Percentiles rank a stretch among this genome's conserved stretches.
Conservation (phyloP, 2,888 invertebrate species). For the Salticus scenicus region DNA sequence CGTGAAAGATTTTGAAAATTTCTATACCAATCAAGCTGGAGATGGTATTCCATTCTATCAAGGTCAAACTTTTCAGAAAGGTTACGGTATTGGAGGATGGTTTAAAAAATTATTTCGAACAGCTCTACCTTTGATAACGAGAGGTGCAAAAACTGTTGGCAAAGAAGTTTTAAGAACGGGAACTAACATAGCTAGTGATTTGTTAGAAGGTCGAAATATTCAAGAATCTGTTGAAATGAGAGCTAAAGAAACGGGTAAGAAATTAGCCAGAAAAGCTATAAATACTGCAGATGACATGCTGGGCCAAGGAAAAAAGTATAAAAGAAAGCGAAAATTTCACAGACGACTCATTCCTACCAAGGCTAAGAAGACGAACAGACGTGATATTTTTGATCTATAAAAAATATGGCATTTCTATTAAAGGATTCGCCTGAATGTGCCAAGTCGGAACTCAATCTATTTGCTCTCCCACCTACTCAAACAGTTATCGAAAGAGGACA, state of each 20-base stretch:
- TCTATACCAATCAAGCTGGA: slow-evolving; percentile 17
- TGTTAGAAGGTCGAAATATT: too few species aligned
- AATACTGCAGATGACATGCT: slow-evolving; percentile 30
- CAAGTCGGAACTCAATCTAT: slow-evolving; percentile 16
- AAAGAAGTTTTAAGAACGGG: slow-evolving; percentile 38
- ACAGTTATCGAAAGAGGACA: slow-evolving; percentile 25
- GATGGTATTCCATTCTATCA: neutral
- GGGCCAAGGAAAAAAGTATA: slow-evolving; percentile 23
- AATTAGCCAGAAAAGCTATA: slow-evolving; percentile 22
- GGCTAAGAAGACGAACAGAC: slow-evolving; percentile 8
- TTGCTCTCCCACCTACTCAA: slow-evolving; percentile 21
- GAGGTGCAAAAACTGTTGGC: slow-evolving; percentile 28
- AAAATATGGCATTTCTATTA: slow-evolving; percentile 18
- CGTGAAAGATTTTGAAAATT: slow-evolving; percentile 26
- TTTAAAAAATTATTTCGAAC: slow-evolving; percentile 21
- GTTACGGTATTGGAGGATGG: slow-evolving; percentile 18
- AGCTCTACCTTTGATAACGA: slow-evolving; percentile 28
- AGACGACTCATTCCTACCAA: slow-evolving; percentile 40
- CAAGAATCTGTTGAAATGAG: slow-evolving; percentile 19
- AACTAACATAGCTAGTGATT: too few species aligned
- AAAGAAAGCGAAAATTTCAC: too few species aligned
- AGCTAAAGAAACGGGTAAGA: slow-evolving; percentile 32
- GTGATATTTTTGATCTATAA: slow-evolving; percentile 27
- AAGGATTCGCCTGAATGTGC: slow-evolving; percentile 32
- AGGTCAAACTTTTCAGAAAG: slow-evolving; percentile 11